A percentile compares a stretch with the other conserved stretches of the same genome.
Evolutionary conservation across 1,140 invertebrate genomes (phyloP).

Genomic region (Dreissena rostriformis): DNA sequence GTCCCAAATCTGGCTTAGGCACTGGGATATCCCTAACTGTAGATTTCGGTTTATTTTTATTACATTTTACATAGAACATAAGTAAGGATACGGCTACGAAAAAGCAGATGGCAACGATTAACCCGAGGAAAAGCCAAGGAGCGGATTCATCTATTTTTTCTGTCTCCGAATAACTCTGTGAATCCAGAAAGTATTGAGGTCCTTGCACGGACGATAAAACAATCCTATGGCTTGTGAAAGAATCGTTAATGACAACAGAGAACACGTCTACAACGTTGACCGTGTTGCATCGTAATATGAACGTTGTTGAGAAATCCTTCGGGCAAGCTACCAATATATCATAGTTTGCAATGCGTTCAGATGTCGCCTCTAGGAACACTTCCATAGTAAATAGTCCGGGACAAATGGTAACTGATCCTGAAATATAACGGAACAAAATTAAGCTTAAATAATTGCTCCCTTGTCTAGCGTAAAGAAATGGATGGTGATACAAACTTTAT

Average conservation of each 20-base stretch:
- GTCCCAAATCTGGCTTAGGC: slow-evolving; percentile 45
- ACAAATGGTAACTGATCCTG: slow-evolving; percentile 68
- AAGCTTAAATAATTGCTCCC: no score
- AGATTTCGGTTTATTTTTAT: slow-evolving; percentile 29
- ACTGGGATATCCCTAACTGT: slow-evolving; percentile 26
- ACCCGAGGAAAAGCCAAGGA: slow-evolving; percentile 68
- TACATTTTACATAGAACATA: slow-evolving; percentile 34
- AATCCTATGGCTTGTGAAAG: slow-evolving; percentile 62
- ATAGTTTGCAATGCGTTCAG: slow-evolving; percentile 62
- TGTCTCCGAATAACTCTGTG: not conserved
- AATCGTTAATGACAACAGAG: slow-evolving; percentile 70
- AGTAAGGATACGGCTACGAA: slow-evolving; percentile 57
- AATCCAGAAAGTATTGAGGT: slow-evolving; percentile 37
- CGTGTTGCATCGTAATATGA: slow-evolving; percentile 53
- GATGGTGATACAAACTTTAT: no score
- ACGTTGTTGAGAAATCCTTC: slow-evolving; percentile 63
- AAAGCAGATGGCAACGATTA: slow-evolving; percentile 56
- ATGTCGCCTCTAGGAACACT: slow-evolving; percentile 71
- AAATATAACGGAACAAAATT: slow-evolving; percentile 23
- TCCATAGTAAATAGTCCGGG: slow-evolving; percentile 71
- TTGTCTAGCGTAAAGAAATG: no score
- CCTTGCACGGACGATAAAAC: slow-evolving; percentile 66
- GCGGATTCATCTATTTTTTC: slow-evolving; percentile 20
- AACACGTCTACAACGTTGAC: slow-evolving; percentile 62
- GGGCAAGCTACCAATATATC: slow-evolving; percentile 72